Evolutionary conservation across 2,797 vertebrate species (phyloP).

Genomic region (Rallus crepitans): DNA sequence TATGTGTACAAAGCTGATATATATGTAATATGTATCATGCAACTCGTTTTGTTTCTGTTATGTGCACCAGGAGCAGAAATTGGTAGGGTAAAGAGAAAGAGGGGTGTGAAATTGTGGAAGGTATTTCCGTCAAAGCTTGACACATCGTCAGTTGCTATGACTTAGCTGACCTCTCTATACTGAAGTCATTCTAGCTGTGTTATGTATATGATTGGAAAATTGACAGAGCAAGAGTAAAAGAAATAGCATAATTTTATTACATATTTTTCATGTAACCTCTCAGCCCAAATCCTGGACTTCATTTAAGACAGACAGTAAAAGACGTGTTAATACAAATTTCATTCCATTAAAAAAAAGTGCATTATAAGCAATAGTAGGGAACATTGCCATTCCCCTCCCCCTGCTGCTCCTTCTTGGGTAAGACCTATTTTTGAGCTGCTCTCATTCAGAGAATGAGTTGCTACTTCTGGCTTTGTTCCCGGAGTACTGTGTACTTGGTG

Average conservation of each 20-base stretch:
- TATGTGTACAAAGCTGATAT: not conserved
- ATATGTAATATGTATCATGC: not conserved
- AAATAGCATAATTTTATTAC: not conserved
- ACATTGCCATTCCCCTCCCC: not conserved
- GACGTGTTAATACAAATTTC: not conserved
- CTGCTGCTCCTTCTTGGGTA: not conserved
- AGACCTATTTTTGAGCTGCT: conserved; percentile 66
- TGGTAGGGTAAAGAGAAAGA: not conserved
- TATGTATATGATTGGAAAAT: not conserved
- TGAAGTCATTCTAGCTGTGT: not conserved
- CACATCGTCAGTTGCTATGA: not conserved
- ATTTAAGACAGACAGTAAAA: not conserved
- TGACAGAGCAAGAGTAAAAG: not conserved
- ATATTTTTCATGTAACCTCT: not conserved
- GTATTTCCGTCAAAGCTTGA: not conserved
- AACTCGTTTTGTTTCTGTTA: not conserved
- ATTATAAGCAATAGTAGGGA: conserved; percentile 27
- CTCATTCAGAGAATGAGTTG: conserved; percentile 62
- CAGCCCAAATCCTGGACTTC: not conserved
- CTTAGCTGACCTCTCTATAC: not conserved
- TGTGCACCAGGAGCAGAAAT: not conserved
- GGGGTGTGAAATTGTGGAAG: not conserved
- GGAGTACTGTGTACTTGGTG: conserved; percentile 35
- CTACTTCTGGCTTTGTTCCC: conserved; percentile 70
- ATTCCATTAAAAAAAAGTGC: not conserved